These are phyloP conservation scores for Leptinotarsa defecta DNA, from an alignment of 1,140 invertebrate species.

Conservation along the genomic window DNA sequence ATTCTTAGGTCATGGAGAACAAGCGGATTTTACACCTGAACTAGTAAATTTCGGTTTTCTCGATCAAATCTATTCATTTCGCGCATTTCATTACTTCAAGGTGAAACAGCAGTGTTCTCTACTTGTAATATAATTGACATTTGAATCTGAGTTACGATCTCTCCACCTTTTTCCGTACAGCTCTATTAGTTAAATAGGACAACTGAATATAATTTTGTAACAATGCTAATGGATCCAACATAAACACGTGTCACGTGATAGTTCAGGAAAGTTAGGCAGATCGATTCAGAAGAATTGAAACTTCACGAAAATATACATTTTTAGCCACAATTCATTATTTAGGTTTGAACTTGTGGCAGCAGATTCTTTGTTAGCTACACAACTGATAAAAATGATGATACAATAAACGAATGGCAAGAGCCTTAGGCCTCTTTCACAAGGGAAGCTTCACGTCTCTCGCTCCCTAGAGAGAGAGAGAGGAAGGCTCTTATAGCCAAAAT, in stretches of 20 bases:
- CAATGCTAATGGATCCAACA: neutral
- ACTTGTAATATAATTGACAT: neutral
- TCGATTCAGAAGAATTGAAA: no score
- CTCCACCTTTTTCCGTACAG: neutral
- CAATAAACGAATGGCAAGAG: no score
- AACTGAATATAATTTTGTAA: conserved; percentile 1
- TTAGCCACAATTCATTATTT: no score
- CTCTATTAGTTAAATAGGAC: conserved; percentile 2
- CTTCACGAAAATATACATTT: no score
- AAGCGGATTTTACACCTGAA: neutral
- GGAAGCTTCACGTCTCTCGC: no score
- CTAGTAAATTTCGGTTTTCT: neutral
- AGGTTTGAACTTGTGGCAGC: no score
- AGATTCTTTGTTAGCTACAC: no score
- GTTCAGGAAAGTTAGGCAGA: neutral
- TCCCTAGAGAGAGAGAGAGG: no score
- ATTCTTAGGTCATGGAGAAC: neutral
- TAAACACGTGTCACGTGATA: neutral
- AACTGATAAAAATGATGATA: no score
- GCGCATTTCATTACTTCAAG: neutral
- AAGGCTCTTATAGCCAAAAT: no score
- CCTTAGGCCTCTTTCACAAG: no score
- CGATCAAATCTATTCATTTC: neutral
- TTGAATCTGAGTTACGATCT: neutral
- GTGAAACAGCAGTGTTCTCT: neutral